Conservation (phyloP, 2,888 invertebrate genomes). For the Pyrrhia umbra region DNA sequence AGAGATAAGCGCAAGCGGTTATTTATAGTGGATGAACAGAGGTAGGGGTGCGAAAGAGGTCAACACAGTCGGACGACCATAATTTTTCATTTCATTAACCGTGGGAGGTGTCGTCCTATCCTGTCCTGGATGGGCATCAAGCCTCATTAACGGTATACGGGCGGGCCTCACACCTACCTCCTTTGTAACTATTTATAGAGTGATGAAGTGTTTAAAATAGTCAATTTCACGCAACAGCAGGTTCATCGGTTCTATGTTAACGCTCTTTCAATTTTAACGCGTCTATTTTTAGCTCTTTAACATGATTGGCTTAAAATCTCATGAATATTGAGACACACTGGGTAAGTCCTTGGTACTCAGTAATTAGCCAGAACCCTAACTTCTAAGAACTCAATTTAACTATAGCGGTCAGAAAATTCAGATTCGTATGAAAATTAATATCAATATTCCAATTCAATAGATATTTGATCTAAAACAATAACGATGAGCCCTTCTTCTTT, state of each 20-base stretch:
- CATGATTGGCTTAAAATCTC: not conserved
- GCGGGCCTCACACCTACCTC: slow-evolving; percentile 62
- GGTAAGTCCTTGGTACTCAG: not conserved
- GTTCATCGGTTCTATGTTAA: slow-evolving; percentile 17
- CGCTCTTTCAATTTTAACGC: slow-evolving; percentile 4
- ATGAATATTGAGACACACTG: not conserved
- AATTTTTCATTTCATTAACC: slow-evolving; percentile 87
- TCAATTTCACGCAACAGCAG: slow-evolving; percentile 27
- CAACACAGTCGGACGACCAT: slow-evolving; percentile 84
- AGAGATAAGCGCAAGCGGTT: slow-evolving; percentile 64
- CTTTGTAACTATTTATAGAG: slow-evolving; percentile 61
- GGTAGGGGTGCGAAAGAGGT: slow-evolving; percentile 84
- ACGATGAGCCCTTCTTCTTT: too few species aligned
- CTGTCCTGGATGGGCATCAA: slow-evolving; percentile 82
- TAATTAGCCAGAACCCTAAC: not conserved
- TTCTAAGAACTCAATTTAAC: not conserved
- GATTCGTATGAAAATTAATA: not conserved
- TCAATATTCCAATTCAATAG: not conserved
- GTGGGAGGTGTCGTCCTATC: slow-evolving; percentile 69
- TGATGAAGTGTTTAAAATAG: slow-evolving; percentile 42
- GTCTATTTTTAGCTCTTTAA: slow-evolving; percentile 1
- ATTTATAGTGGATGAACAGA: slow-evolving; percentile 77
- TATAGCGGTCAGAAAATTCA: not conserved
- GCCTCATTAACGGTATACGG: slow-evolving; percentile 75
- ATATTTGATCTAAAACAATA: not conserved